Percentiles rank a stretch among this genome's conserved stretches.
Evolutionary conservation across 2,888 invertebrate species (phyloP).

Genomic region (Drosophila rubida): DNA sequence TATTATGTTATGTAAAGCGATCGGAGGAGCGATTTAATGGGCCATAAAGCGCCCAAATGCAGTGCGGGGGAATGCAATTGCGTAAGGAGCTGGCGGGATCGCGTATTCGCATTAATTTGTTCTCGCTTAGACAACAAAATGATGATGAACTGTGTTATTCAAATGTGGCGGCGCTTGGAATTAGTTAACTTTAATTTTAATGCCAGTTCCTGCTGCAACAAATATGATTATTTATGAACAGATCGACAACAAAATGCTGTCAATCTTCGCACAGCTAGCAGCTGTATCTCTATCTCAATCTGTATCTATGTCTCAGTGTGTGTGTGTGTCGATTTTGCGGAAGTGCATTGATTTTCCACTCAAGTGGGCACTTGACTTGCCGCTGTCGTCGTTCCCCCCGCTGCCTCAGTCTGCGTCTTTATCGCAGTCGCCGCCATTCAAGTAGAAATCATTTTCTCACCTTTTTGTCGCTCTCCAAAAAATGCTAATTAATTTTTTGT

Average conservation of each 20-base stretch:
- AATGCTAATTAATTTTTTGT: slow-evolving; percentile 70
- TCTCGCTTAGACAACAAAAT: slow-evolving; percentile 21
- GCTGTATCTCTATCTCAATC: slow-evolving; percentile 9
- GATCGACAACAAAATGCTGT: neutral
- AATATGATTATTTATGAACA: slow-evolving; percentile 32
- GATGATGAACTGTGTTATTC: slow-evolving; percentile 17
- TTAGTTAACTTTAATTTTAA: slow-evolving; percentile 22
- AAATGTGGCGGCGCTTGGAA: slow-evolving; percentile 4
- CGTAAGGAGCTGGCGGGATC: neutral
- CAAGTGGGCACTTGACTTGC: slow-evolving; percentile 69
- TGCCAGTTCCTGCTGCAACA: slow-evolving; percentile 29
- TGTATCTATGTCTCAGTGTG: slow-evolving; percentile 32
- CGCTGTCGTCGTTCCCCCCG: slow-evolving; percentile 4
- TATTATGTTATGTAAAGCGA: too few relatives aligned
- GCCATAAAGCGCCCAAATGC: too few relatives aligned
- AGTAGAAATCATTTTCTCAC: slow-evolving; percentile 71
- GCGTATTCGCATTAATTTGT: slow-evolving; percentile 26
- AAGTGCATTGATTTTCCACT: slow-evolving; percentile 77
- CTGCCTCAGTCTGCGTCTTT: neutral
- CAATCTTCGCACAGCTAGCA: slow-evolving; percentile 5
- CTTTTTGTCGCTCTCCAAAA: slow-evolving; percentile 63
- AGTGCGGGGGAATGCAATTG: too few relatives aligned
- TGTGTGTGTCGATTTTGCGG: slow-evolving; percentile 61
- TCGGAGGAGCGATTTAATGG: too few relatives aligned
- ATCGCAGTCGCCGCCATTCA: slow-evolving; percentile 21